Evolutionary conservation across 92 coral and sea anemone species (phyloP).

Genomic region (Ricordea florida): DNA sequence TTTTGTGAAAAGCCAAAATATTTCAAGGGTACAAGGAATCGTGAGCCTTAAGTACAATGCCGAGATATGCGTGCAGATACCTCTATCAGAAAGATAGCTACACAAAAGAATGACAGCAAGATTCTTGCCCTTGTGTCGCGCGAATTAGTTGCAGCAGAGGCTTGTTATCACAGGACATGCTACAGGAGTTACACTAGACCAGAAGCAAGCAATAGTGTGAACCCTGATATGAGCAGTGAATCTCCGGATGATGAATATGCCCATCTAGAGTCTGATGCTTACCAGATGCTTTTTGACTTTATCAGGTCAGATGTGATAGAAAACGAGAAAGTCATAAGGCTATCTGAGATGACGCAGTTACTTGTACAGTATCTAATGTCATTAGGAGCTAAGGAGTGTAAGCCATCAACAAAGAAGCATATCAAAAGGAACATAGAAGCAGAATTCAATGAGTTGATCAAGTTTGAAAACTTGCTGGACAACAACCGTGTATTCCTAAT

Average conservation of each 20-base stretch:
- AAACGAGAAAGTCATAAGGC: constrained; percentile 28
- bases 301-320: constrained; percentile 33
- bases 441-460: constrained; percentile 25
- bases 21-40: constrained; percentile 49
- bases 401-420: constrained; percentile 47
- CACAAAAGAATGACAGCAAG: constrained; percentile 32
- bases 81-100: constrained; percentile 28
- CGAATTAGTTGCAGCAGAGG: constrained; percentile 61
- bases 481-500: not conserved
- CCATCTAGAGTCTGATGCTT: constrained; percentile 36
- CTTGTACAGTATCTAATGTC: constrained; percentile 25
- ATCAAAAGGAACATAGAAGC: constrained; percentile 36
- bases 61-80: constrained; percentile 40
- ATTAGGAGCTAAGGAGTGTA: constrained; percentile 25
- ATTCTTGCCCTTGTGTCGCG: constrained; percentile 46
- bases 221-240: constrained; percentile 7
- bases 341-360: constrained; percentile 27
- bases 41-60: constrained; percentile 51
- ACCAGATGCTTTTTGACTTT: constrained; percentile 52
- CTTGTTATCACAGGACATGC: constrained; percentile 57
- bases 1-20: constrained; percentile 59
- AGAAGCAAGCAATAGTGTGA: constrained; percentile 12
- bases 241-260: constrained; percentile 28
- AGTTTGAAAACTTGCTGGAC: constrained; percentile 35
- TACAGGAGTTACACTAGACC: constrained; percentile 44